A percentile compares a stretch with the other conserved stretches of the same genome.
These are phyloP conservation scores for Drosophila biarmipes DNA, from an alignment of 1,140 invertebrate genomes.

Conservation along the genomic window DNA sequence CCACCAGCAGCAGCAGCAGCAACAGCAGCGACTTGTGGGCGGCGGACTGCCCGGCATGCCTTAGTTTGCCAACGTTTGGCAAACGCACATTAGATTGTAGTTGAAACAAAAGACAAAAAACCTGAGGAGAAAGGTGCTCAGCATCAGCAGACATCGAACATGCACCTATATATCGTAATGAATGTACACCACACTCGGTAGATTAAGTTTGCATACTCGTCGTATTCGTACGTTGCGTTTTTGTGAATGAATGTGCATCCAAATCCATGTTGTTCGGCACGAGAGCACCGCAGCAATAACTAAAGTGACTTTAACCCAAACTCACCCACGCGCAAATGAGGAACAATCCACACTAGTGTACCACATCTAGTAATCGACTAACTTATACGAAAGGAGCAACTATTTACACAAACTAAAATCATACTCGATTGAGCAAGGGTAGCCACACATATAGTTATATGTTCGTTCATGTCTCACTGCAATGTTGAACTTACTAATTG, in stretches of 20 bases:
- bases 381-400: constrained; percentile 33
- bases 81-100: constrained; percentile 14
- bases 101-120: constrained; percentile 18
- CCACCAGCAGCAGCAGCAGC: constrained; percentile 76
- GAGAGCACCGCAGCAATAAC: constrained; percentile 35
- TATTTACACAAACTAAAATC: constrained; percentile 35
- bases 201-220: constrained; percentile 29
- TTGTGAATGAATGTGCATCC: constrained; percentile 28
- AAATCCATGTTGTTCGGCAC: constrained; percentile 36
- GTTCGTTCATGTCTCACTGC: constrained; percentile 42
- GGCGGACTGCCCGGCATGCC: constrained; percentile 76
- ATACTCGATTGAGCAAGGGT: constrained; percentile 14
- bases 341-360: constrained; percentile 63
- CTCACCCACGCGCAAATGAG: constrained; percentile 48
- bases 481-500: constrained; percentile 72
- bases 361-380: constrained; percentile 56
- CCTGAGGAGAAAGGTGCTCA: constrained; percentile 35
- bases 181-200: constrained; percentile 42
- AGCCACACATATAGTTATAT: constrained; percentile 17
- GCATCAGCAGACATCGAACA: constrained; percentile 58
- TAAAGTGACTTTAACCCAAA: constrained; percentile 38
- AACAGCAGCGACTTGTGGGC: constrained; percentile 56
- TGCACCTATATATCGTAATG: constrained; percentile 48
- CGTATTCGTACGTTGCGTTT: constrained; percentile 32
- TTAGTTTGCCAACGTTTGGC: constrained; percentile 43